A percentile compares a stretch with the other conserved stretches of the same genome.
These are phyloP conservation scores for Panurus biarmicus DNA, from an alignment of 2,113 vertebrate genomes.

Conservation along the genomic window DNA sequence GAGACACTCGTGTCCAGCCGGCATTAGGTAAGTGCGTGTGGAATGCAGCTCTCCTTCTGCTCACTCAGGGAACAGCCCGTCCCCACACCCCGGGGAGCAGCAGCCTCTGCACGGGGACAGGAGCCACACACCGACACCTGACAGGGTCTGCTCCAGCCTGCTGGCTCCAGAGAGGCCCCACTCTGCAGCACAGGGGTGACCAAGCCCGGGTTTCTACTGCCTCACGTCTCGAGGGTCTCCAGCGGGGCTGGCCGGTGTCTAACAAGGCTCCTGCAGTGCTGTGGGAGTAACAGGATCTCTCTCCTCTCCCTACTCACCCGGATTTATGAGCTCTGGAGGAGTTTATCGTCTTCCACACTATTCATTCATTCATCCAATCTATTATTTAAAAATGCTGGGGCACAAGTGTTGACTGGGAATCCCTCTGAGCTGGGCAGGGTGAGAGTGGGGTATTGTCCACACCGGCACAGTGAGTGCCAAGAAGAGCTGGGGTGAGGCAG, in stretches of 20 bases:
- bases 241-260: fast-evolving
- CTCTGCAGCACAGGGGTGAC: not conserved
- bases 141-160: not conserved
- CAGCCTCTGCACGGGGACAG: not conserved
- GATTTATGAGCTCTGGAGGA: not conserved
- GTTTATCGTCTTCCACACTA: not conserved
- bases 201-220: not conserved
- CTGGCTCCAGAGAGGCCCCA: not conserved
- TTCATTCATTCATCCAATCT: not conserved
- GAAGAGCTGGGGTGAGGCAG: not conserved
- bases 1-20: not conserved
- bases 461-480: not conserved
- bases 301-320: not conserved
- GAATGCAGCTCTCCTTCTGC: slow-evolving; percentile 8
- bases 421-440: not conserved
- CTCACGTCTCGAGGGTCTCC: not conserved
- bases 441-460: not conserved
- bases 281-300: not conserved
- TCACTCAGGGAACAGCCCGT: not conserved
- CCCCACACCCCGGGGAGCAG: not conserved
- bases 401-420: not conserved
- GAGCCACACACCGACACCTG: not conserved
- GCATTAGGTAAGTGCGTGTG: not conserved
- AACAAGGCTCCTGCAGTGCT: fast-evolving
- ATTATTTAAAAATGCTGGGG: not conserved